Evolutionary conservation across 2,888 invertebrate genomes (phyloP), one percentile per base, ranked within the genome.

Genomic region (Morpho deidamia): DNA sequence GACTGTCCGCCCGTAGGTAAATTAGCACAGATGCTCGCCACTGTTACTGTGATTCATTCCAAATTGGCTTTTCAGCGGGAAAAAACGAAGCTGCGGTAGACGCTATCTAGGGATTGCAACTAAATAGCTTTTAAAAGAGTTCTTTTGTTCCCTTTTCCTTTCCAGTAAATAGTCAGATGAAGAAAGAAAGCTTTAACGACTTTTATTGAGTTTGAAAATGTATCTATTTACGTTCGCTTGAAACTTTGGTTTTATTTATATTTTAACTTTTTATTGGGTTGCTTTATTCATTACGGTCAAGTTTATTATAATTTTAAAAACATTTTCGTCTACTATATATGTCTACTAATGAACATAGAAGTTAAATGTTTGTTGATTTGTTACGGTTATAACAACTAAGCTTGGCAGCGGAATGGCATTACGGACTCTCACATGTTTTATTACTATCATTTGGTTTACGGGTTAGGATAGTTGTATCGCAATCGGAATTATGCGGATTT

Each of bases 1-100:
- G 87, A 85, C 86, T 89, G 89, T 88, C 88, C 84, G 75, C 81
- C 78, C 83, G 86, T 88, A 88, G 89, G 89, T 89, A 89, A 89
- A 89, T 89, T 89, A 89, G 89, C 89, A 84, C 89, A 89, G 88
- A 89, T 89, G 89, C 83, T 87, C 76, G 81, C 84, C 78, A 80
- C 84, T 81, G 86, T 85, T 83, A 81, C 87, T 78, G 84, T 89
- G 89, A 89, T 89, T 89, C 88, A 89, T 89, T 89, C 79, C 83
- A 87, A 89, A 89, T 89, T 89, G 88, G 88, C 86, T 88, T 86
- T 88, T 84, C 86, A 86, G 81, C 79, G 79, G 71, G 75, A 81
- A 85, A 88, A 87, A 83, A 79, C 72, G 58, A 63, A 73, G 73
- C 70, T 82, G 82, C 74, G 82, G 81, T 77, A 76, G 78, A 78